These are phyloP conservation scores for Salpingus planirostris DNA, from an alignment of 2,888 invertebrate species.

Conservation along the genomic window DNA sequence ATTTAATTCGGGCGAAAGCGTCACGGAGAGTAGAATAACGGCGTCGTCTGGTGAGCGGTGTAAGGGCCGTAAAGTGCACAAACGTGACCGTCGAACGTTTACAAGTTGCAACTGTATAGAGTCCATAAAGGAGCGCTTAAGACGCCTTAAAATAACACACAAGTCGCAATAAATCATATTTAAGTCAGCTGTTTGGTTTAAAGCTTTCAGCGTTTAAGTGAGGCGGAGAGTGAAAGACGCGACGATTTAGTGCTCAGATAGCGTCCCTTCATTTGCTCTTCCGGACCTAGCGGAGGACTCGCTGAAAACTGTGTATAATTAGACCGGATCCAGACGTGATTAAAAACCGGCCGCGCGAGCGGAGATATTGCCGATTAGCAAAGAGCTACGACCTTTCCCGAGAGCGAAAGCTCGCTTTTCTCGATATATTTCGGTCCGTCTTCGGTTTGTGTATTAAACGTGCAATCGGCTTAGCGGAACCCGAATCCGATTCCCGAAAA, in stretches of 20 bases:
- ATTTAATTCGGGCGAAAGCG: too few species aligned
- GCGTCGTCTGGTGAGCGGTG: too few species aligned
- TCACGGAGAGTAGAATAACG: too few species aligned
- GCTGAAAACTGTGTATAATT: constrained; percentile 7
- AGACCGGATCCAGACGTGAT: constrained; percentile 6
- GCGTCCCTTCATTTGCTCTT: constrained; percentile 33
- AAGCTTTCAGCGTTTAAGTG: constrained; percentile 32
- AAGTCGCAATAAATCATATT: constrained; percentile 33
- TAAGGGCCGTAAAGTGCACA: too few species aligned
- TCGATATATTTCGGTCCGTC: too few species aligned
- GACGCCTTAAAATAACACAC: constrained; percentile 29
- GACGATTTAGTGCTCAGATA: constrained; percentile 31
- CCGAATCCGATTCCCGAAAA: too few species aligned
- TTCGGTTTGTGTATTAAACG: too few species aligned
- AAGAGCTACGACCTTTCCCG: too few species aligned
- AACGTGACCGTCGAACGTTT: constrained; percentile 27
- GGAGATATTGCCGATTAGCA: too few species aligned
- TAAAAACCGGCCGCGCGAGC: too few species aligned
- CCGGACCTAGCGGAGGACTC: constrained; percentile 17
- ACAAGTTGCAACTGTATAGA: constrained; percentile 25
- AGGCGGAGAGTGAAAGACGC: constrained; percentile 25
- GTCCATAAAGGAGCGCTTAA: constrained; percentile 27
- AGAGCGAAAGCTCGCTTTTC: too few species aligned
- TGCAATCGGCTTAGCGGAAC: too few species aligned
- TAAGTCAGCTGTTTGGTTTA: constrained; percentile 33